Base-by-base conservation (phyloP, 2,888 invertebrate genomes). In the Tupiocoris notatus region DNA sequence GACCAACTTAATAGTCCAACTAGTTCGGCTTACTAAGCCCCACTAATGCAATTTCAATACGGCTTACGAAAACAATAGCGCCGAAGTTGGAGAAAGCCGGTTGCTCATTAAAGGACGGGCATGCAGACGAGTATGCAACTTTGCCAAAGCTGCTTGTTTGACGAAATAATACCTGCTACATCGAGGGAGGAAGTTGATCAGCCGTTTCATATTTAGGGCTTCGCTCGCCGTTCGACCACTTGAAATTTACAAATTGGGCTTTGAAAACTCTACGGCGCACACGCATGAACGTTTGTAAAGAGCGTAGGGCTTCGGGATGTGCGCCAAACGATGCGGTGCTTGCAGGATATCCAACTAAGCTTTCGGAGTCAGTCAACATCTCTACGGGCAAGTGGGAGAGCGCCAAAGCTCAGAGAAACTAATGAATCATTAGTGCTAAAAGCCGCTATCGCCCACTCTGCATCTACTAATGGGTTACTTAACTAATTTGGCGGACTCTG, bases 401-500 rank as follows among this genome's bases (percentile, higher is more conserved):
- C 39, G 39, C n/a, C n/a, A 39, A 39, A 7, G 39, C 73, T 59
- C 39, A 56, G 73, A 12, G 73, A 57, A 75, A 64, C 75, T 78
- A 78, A 78, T 78, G 78, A 76, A 76, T 78, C 78, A 78, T 78
- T 78, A 78, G 76, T 25, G 77, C 76, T 79, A 79, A 79, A 79
- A 79, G 79, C 79, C 67, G 77, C 78, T 78, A 79, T 79, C 79
- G 78, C 78, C 12, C 77, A 65, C 67, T 74, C 73, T 76, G 65
- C 75, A 78, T 79, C 78, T 77, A 68, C 78, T 79, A 79, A 79
- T 79, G 79, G 79, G 75, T 79, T 79, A 79, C 79, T 79, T 79
- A 79, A 79, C 79, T 79, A 79, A 79, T 79, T 78, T 78, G 78
- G 77, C 77, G 77, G 62, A 58, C 73, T 67, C 71, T 65, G 21